Evolutionary conservation across 2,113 vertebrate genomes (phyloP).

Genomic region (Gasterosteus aculeatus): DNA sequence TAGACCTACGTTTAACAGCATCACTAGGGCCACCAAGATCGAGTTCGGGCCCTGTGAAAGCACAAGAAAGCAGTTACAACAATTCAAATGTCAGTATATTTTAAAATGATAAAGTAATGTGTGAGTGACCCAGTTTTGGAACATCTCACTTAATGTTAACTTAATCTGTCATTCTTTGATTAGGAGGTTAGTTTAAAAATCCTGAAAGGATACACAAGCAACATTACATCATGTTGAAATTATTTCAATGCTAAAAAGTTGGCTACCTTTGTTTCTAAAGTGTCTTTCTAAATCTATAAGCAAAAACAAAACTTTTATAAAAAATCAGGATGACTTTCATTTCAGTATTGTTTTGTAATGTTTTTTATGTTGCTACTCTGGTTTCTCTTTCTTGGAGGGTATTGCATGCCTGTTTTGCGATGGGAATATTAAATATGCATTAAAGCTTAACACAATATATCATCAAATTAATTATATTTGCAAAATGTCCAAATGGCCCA

Average conservation of each 20-base stretch:
- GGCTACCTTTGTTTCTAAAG: neutral
- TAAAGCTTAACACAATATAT: neutral
- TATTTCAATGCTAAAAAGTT: neutral
- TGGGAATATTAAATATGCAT: neutral
- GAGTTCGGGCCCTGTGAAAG: conserved; percentile 92
- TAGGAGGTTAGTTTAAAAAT: too few relatives aligned
- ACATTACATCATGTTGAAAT: neutral
- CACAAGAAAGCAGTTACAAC: conserved; percentile 45
- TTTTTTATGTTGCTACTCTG: neutral
- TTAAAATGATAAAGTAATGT: neutral
- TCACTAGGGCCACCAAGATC: conserved; percentile 94
- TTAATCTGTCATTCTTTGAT: too few relatives aligned
- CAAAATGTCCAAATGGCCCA: neutral
- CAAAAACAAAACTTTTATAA: neutral
- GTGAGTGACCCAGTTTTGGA: too few relatives aligned
- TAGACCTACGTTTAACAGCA: conserved; percentile 97
- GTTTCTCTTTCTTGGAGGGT: neutral
- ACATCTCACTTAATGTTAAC: too few relatives aligned
- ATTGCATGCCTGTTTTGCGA: neutral
- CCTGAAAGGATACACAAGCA: too few relatives aligned
- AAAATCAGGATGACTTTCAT: neutral
- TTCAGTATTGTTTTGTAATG: too few relatives aligned
- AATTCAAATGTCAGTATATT: neutral
- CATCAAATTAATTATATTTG: neutral
- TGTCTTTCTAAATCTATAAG: neutral